Evolutionary conservation across 2,797 vertebrate species (phyloP), one percentile per base, ranked within the genome.

Genomic region (Amphiprion clarkii): DNA sequence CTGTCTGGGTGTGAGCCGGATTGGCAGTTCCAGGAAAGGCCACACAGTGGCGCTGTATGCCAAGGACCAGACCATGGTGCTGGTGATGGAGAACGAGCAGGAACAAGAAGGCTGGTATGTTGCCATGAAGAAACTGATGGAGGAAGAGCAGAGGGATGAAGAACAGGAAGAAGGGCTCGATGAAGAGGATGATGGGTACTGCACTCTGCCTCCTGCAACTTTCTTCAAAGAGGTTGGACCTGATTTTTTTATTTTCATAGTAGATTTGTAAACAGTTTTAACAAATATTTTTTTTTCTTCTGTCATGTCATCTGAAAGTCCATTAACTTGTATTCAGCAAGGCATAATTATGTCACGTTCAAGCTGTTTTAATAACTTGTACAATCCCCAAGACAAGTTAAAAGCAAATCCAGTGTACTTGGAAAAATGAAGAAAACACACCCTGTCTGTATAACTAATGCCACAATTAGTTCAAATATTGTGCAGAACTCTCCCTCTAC

Each of bases 121-220:
- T 54, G 83, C 90, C 21, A 60, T 93, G 0, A 91, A 76, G 88
- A 89, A 58, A 27, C 72, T 90, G 74, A 83, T 94, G 67, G 91
- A 91, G 70, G 91, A 93, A 13, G 92, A 92, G 78, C 74, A 49
- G 36, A 81, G 17, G 51, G 84, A 88, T 25, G 90, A 86, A 12
- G 88, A 89, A 66, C 59, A 72, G 0, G 71, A 66, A 46, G 88
- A 86, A 42, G 71, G 71, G 0, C 73, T 79, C 23, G 84, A 88
- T 29, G 90, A 92, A 57, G 92, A 93, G 1, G 91, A 92, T 23
- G 92, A 93, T 17, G 92, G 91, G 1, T 94, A 94, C 11, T 92
- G 85, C 49, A 93, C 91, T 59, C 79, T 93, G 36, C 86, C 91
- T 0, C 65, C 89, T 19, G 81, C 83, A 21, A 71, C 84, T 25